Conservation (phyloP, 64 coral and sea anemone species). For the Actinia tenebrosa region DNA sequence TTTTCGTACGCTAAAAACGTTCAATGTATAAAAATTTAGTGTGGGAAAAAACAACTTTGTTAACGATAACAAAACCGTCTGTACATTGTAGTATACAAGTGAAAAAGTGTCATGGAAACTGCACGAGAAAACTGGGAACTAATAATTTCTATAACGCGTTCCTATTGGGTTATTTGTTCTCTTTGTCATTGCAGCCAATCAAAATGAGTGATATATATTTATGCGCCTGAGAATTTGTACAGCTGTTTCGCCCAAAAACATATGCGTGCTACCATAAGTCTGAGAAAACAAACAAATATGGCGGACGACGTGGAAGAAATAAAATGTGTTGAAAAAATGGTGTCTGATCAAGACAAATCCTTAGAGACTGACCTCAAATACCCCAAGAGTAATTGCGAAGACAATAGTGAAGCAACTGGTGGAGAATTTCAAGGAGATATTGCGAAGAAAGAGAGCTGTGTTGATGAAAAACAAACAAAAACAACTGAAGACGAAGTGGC, state of each 20-base stretch:
- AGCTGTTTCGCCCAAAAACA: background rate
- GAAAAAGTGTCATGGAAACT: constrained; percentile 55
- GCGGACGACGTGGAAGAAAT: constrained; percentile 26
- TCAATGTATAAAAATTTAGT: background rate
- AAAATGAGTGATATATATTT: background rate
- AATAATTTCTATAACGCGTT: background rate
- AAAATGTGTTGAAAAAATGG: background rate
- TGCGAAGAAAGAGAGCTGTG: background rate
- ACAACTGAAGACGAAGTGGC: background rate
- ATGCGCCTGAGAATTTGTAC: background rate
- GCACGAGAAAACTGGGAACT: constrained; percentile 31
- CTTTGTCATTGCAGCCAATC: background rate
- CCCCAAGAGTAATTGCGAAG: background rate
- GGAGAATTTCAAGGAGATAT: background rate
- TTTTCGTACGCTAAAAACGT: background rate
- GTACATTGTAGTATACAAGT: constrained; percentile 26
- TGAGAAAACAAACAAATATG: constrained; percentile 30
- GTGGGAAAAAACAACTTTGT: background rate
- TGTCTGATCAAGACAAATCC: background rate
- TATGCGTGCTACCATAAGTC: background rate
- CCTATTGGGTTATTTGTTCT: background rate
- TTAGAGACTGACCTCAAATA: background rate
- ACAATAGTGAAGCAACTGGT: background rate
- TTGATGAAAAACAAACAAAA: background rate
- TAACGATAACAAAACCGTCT: background rate